Conservation (phyloP, 1,140 invertebrate species). For the Euschistus heros region DNA sequence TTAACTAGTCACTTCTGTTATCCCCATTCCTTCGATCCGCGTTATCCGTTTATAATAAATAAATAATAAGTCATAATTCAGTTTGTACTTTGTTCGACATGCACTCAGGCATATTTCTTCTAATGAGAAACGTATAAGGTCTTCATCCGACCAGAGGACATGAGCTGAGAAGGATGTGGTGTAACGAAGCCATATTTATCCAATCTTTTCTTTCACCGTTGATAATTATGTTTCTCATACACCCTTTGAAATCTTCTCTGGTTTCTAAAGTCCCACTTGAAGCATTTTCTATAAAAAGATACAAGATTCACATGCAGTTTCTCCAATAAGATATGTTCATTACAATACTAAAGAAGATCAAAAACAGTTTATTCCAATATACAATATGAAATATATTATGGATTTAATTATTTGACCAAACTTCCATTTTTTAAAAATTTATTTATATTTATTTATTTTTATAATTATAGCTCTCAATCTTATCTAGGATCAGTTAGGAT, state of each 20-base stretch:
- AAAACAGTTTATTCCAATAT: not conserved
- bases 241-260: slow-evolving; percentile 79
- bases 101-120: not conserved
- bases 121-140: no score
- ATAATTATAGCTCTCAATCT: no score
- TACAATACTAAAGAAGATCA: not conserved
- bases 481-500: no score
- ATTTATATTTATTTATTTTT: no score
- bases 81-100: not conserved
- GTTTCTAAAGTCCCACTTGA: slow-evolving; percentile 51
- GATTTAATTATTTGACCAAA: no score
- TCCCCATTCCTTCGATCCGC: not conserved
- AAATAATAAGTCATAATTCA: not conserved
- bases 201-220: slow-evolving; percentile 57
- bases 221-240: slow-evolving; percentile 74
- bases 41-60: not conserved
- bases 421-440: no score
- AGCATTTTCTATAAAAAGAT: slow-evolving; percentile 46
- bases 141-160: slow-evolving; percentile 44
- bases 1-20: no score
- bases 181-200: slow-evolving; percentile 68
- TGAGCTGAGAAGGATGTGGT: slow-evolving; percentile 74
- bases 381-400: no score
- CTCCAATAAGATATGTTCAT: not conserved
- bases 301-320: slow-evolving; percentile 1